phyloP scores from a whole-genome alignment of 2,113 vertebrate genomes.

The Furnarius figulus region DNA sequence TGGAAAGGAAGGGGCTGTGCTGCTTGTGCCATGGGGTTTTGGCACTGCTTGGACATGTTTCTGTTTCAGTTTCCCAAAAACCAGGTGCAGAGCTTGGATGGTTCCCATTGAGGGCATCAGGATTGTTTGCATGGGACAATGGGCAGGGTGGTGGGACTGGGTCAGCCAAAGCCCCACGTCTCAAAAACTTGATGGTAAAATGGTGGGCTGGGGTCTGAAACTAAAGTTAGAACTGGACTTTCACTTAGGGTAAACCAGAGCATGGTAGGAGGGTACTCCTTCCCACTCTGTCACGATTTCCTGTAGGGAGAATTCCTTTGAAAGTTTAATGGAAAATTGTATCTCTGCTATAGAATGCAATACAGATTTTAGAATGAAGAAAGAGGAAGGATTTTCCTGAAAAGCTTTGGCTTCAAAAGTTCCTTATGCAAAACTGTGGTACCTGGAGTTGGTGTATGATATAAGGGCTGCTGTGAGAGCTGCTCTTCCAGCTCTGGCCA shows the following conservation, averaged over 20 bases:
- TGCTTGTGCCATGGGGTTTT: no score
- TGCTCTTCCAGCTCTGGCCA: not conserved
- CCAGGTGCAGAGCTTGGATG: not conserved
- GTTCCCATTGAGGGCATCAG: not conserved
- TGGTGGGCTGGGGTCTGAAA: not conserved
- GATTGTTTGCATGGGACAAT: not conserved
- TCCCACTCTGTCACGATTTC: not conserved
- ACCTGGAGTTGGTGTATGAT: not conserved
- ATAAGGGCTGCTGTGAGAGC: not conserved
- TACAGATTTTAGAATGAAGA: not conserved
- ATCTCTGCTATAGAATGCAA: not conserved
- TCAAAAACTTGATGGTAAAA: not conserved
- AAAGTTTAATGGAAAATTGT: not conserved
- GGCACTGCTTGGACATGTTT: not conserved
- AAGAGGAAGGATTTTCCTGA: not conserved
- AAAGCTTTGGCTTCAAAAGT: not conserved
- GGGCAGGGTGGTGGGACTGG: not conserved
- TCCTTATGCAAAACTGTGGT: not conserved
- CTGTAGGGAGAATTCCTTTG: not conserved
- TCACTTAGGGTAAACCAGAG: not conserved
- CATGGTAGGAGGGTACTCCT: accelerated
- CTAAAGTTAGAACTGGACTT: not conserved
- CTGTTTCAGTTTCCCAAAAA: not conserved
- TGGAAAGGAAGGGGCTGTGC: not conserved
- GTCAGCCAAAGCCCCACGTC: accelerated